Percentiles rank a stretch among this genome's conserved stretches.
These are phyloP conservation scores for Aspidoscelis tigris DNA, from an alignment of 2,113 vertebrate genomes.

Conservation along the genomic window DNA sequence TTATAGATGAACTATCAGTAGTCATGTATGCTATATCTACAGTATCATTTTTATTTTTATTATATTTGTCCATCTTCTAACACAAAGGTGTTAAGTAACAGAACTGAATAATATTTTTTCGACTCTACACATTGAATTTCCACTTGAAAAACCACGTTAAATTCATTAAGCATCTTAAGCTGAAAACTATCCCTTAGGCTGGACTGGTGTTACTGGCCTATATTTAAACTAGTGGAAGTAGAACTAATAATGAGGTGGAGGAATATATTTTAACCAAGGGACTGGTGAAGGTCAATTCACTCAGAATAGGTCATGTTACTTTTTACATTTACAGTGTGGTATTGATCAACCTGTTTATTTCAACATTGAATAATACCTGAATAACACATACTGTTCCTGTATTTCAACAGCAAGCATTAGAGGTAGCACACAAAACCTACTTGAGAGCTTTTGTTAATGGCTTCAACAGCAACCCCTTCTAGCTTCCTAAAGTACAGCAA, in stretches of 20 bases:
- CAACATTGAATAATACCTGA: not conserved
- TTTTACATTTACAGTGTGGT: not conserved
- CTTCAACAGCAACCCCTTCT: too few relatives aligned
- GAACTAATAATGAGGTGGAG: conserved; percentile 23
- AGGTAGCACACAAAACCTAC: too few relatives aligned
- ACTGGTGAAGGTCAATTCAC: conserved; percentile 5
- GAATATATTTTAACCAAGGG: conserved; percentile 1
- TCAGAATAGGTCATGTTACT: not conserved
- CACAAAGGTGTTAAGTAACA: conserved; percentile 4
- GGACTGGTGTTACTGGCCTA: conserved; percentile 16
- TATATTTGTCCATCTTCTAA: not conserved
- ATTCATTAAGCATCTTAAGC: conserved; percentile 18
- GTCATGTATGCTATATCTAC: not conserved
- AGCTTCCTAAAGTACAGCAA: too few relatives aligned
- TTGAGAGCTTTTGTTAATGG: too few relatives aligned
- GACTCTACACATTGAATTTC: not conserved
- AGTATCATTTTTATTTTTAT: not conserved
- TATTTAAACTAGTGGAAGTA: not conserved
- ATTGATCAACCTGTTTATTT: not conserved
- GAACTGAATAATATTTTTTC: not conserved
- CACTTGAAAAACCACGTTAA: conserved; percentile 17
- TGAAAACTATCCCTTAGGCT: not conserved
- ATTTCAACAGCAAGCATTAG: too few relatives aligned
- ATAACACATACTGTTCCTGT: too few relatives aligned
- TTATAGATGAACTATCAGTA: not conserved